Percentiles rank a stretch among this genome's conserved stretches.
These are phyloP conservation scores for Cygnus atratus DNA, from an alignment of 2,113 vertebrate genomes.

Conservation along the genomic window DNA sequence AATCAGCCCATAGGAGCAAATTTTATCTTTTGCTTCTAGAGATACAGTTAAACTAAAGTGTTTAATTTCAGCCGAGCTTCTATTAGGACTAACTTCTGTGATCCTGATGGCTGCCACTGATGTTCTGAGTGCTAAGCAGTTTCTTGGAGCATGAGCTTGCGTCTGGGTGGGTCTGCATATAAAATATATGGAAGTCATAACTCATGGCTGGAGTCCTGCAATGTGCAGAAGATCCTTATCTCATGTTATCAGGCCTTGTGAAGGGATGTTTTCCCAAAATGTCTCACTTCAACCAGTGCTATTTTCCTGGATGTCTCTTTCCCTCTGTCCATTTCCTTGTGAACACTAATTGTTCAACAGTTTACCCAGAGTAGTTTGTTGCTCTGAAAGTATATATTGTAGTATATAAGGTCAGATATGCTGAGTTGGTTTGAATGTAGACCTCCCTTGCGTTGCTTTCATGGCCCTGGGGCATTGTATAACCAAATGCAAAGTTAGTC, in stretches of 20 bases:
- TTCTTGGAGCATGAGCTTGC: background rate
- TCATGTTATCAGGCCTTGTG: background rate
- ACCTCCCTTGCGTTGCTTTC: background rate
- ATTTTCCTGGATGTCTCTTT: background rate
- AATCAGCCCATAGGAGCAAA: background rate
- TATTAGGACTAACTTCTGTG: background rate
- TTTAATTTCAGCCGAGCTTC: background rate
- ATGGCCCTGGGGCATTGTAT: background rate
- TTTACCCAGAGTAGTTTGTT: background rate
- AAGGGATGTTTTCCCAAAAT: background rate
- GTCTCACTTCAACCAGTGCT: background rate
- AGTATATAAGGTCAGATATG: background rate
- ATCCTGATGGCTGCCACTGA: background rate
- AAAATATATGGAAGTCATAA: background rate
- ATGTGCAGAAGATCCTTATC: background rate
- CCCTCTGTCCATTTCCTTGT: background rate
- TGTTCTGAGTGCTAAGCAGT: background rate
- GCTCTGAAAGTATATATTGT: background rate
- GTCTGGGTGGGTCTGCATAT: background rate
- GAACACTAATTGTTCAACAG: background rate
- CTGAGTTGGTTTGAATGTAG: background rate
- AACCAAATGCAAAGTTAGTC: background rate
- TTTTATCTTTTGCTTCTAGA: fast-evolving
- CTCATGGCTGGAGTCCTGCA: background rate
- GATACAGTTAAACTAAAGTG: background rate